Percentiles rank a stretch among this genome's conserved stretches.
phyloP scores from a whole-genome alignment of 2,113 vertebrate genomes.

The Raja brachyura region DNA sequence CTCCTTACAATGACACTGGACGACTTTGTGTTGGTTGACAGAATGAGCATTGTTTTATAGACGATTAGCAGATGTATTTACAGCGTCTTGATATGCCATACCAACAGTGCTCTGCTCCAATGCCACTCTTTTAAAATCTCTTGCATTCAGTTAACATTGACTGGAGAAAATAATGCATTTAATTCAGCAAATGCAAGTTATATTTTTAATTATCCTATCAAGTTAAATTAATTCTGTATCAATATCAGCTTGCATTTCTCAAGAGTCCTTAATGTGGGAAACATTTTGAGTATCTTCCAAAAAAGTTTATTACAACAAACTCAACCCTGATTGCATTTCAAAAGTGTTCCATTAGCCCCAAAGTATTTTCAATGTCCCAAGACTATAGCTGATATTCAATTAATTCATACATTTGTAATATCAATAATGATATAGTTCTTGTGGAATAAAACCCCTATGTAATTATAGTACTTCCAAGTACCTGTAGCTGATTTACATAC shows the following conservation, averaged over 20 bases:
- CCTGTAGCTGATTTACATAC: neutral
- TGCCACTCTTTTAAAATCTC: neutral
- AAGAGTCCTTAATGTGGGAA: neutral
- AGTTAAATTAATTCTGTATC: neutral
- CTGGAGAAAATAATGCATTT: neutral
- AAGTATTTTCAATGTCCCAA: neutral
- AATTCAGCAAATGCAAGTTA: too few relatives aligned
- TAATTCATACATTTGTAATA: neutral
- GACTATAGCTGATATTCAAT: neutral
- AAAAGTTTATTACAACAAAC: neutral
- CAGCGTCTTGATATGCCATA: neutral
- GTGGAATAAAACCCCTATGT: neutral
- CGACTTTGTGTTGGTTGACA: conserved; percentile 22
- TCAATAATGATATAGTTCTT: neutral
- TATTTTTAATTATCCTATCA: neutral
- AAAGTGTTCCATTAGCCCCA: neutral
- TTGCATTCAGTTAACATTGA: neutral
- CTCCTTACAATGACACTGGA: neutral
- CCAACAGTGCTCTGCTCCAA: neutral
- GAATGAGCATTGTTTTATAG: neutral
- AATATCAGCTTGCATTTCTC: neutral
- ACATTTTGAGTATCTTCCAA: neutral
- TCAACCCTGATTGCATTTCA: neutral
- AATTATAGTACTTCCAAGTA: neutral
- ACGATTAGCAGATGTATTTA: conserved; percentile 12